A percentile compares a stretch with the other conserved stretches of the same genome.
phyloP scores from a whole-genome alignment of 2,888 invertebrate species.

The Cephus runcator region DNA sequence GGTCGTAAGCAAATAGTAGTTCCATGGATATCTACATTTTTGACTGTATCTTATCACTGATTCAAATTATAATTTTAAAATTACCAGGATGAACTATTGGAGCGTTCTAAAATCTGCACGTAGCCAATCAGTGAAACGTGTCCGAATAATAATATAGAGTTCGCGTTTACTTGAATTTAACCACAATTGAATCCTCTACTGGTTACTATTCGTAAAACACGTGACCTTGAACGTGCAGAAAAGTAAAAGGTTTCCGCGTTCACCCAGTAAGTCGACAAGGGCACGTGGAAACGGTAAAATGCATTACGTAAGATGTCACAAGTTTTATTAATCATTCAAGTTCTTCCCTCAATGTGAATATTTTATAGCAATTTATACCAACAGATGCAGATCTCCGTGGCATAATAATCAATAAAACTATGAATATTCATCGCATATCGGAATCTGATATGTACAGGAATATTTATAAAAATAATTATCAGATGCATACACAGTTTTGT shows the following conservation, averaged over 20 bases:
- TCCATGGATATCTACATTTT: too few species aligned
- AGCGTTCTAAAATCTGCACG: neutral
- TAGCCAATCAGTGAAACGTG: neutral
- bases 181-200: neutral
- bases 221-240: constrained; percentile 5
- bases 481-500: neutral
- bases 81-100: neutral
- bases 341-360: neutral
- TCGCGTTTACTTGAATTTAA: neutral
- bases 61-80: neutral
- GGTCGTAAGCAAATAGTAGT: neutral
- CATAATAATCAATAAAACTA: neutral
- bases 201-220: neutral
- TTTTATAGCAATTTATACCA: neutral
- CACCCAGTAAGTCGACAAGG: neutral
- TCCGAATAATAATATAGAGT: neutral
- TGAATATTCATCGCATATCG: neutral
- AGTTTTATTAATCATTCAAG: neutral
- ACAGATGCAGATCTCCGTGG: neutral
- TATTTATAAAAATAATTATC: neutral
- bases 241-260: constrained; percentile 6
- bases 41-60: too few species aligned
- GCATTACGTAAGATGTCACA: neutral
- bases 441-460: neutral
- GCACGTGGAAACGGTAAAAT: constrained; percentile 5